Base-by-base conservation (phyloP, 2,113 vertebrate species). In the Esox niger region DNA sequence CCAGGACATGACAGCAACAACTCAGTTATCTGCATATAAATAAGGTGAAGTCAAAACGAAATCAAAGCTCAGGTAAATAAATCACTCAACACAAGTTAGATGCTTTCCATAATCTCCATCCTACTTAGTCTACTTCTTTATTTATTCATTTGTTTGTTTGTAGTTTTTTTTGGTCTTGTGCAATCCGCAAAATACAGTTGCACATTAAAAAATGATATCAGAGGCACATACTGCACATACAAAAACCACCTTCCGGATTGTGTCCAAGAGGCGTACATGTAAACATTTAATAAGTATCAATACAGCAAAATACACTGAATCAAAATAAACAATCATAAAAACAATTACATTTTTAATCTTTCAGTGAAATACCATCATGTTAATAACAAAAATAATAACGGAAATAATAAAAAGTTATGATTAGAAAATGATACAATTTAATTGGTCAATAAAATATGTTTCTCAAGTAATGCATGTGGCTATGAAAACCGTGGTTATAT, bases 171-270 rank as follows among this genome's bases (percentile, higher is more conserved):
- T 83, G 87, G 64, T 87, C 85, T 84, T 87, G 83, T 79, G 79
- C 85, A 79, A 82, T 77, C 63, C 74, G 77, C 74, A 84, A 84
- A 86, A 77, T 65, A 80, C 61, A 80, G n/a, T 75, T 79, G 68
- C 78, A 79, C 68, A 75, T 72, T 80, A 71, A 82, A 65, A 84
- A 84, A 84, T 76, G 69, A 83, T 81, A 83, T 82, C 49, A 84
- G 76, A 85, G 81, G 79, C 79, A 85, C 83, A 66, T 66, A n/a
- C n/a, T n/a, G n/a, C n/a, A 83, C 74, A 74, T 78, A 88, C 78
- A 76, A 80, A 78, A 33, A 75, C 64, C 64, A 74, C 77, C 73
- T 56, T 60, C 43, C 65, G 69, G 64, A 66, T 68, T 66, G 59
- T 64, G 54, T 75, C 43, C 74, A 84, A 75, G 72, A 78, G 69